A percentile compares a stretch with the other conserved stretches of the same genome.
Conservation (phyloP, 2,113 vertebrate species). For the Lethenteron camtschaticum region DNA sequence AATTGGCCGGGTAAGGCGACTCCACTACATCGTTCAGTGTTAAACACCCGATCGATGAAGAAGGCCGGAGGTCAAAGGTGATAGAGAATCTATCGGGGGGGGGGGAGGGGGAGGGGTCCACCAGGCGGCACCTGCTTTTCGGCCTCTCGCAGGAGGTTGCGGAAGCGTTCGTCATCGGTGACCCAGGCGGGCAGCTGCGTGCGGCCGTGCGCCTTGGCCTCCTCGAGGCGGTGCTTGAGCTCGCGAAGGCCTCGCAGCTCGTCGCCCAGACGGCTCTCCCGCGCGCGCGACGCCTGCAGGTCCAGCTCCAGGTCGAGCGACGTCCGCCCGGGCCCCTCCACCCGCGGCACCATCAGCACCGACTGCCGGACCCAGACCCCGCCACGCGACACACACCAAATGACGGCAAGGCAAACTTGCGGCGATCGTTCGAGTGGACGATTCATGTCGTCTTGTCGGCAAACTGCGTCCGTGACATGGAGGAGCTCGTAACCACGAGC, state of each 20-base stretch:
- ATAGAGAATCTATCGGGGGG: neutral
- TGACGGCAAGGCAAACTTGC: no score
- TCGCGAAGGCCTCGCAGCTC: conserved; percentile 59
- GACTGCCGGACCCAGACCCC: no score
- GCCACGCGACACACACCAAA: no score
- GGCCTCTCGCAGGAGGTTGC: conserved; percentile 47
- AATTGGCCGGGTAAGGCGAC: no score
- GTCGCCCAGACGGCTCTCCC: conserved; percentile 49
- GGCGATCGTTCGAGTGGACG: no score
- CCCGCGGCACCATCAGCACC: conserved; percentile 9
- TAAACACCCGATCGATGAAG: neutral
- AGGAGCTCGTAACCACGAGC: no score
- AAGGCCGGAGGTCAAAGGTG: neutral
- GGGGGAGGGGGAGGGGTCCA: neutral
- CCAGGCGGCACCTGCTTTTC: conserved; percentile 44
- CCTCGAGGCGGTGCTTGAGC: conserved; percentile 60
- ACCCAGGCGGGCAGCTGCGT: conserved; percentile 49
- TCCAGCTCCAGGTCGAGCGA: conserved; percentile 78
- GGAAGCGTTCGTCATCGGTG: conserved; percentile 61
- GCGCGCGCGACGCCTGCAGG: conserved; percentile 68
- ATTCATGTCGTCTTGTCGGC: no score
- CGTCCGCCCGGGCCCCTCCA: conserved; percentile 58
- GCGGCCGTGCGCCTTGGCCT: conserved; percentile 47
- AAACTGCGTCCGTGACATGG: no score
- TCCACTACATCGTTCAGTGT: no score